Percentiles rank a stretch among this genome's conserved stretches.
These are phyloP conservation scores for Drosophila maculinotata DNA, from an alignment of 2,888 invertebrate genomes.

Conservation along the genomic window DNA sequence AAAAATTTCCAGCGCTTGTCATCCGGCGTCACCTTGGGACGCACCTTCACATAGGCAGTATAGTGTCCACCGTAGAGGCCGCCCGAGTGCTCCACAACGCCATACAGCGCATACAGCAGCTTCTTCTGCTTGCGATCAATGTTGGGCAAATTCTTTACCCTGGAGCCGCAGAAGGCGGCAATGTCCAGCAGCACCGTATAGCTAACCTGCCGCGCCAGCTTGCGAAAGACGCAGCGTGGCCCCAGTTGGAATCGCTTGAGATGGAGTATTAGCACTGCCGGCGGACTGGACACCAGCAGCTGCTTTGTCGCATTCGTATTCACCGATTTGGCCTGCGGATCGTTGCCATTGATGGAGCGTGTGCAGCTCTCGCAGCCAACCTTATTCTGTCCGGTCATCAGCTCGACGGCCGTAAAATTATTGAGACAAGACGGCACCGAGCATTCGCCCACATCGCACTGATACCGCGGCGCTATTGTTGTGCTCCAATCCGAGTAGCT, in stretches of 20 bases:
- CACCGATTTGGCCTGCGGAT: slow-evolving; percentile 89
- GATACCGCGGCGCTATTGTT: slow-evolving; percentile 89
- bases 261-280: slow-evolving; percentile 97
- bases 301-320: slow-evolving; percentile 94
- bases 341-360: slow-evolving; percentile 88
- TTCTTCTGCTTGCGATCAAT: slow-evolving; percentile 88
- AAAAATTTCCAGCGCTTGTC: slow-evolving; percentile 91
- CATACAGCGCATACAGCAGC: slow-evolving; percentile 95
- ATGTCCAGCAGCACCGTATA: slow-evolving; percentile 95
- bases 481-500: slow-evolving; percentile 85
- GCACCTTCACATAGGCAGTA: slow-evolving; percentile 96
- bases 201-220: slow-evolving; percentile 93
- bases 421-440: slow-evolving; percentile 95
- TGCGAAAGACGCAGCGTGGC: slow-evolving; percentile 90
- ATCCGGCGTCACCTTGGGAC: slow-evolving; percentile 87
- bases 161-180: slow-evolving; percentile 94
- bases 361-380: slow-evolving; percentile 97
- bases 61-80: slow-evolving; percentile 94
- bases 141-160: slow-evolving; percentile 88
- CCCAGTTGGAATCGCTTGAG: slow-evolving; percentile 97
- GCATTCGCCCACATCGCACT: slow-evolving; percentile 91
- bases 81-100: slow-evolving; percentile 97
- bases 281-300: slow-evolving; percentile 94
- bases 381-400: slow-evolving; percentile 96
- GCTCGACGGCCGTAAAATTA: slow-evolving; percentile 95